Percentiles rank a stretch among this genome's conserved stretches.
These are phyloP conservation scores for Teleiodes luculella DNA, from an alignment of 2,888 invertebrate genomes.

Conservation along the genomic window DNA sequence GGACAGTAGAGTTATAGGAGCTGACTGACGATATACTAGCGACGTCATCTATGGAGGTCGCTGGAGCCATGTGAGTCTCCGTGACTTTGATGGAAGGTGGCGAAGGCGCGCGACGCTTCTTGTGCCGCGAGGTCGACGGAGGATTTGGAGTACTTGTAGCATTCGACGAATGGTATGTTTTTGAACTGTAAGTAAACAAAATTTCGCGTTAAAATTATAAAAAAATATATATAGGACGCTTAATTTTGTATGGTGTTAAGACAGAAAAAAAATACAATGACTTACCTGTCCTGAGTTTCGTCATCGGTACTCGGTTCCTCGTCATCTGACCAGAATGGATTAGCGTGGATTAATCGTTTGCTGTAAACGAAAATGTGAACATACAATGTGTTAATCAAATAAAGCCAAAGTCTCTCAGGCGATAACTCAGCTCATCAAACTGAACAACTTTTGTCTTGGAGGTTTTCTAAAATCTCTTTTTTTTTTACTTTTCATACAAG, in stretches of 20 bases:
- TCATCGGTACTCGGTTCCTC: slow-evolving; percentile 81
- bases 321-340: slow-evolving; percentile 87
- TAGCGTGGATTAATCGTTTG: slow-evolving; percentile 76
- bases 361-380: slow-evolving; percentile 46
- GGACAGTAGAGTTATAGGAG: slow-evolving; percentile 62
- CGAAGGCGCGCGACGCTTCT: slow-evolving; percentile 83
- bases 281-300: slow-evolving; percentile 36
- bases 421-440: no score
- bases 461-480: no score
- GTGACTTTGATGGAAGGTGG: slow-evolving; percentile 44
- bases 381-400: no score
- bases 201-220: background rate
- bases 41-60: slow-evolving; percentile 65
- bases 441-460: no score
- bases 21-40: slow-evolving; percentile 68
- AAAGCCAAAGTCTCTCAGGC: no score
- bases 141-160: slow-evolving; percentile 67
- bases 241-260: no score
- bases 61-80: slow-evolving; percentile 35
- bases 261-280: no score
- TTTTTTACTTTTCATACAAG: no score
- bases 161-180: slow-evolving; percentile 56
- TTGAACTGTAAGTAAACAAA: slow-evolving; percentile 36
- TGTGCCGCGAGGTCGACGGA: slow-evolving; percentile 68
- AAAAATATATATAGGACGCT: no score